These are phyloP conservation scores for Casuarius casuarius DNA, from an alignment of 2,113 vertebrate genomes.

Conservation along the genomic window DNA sequence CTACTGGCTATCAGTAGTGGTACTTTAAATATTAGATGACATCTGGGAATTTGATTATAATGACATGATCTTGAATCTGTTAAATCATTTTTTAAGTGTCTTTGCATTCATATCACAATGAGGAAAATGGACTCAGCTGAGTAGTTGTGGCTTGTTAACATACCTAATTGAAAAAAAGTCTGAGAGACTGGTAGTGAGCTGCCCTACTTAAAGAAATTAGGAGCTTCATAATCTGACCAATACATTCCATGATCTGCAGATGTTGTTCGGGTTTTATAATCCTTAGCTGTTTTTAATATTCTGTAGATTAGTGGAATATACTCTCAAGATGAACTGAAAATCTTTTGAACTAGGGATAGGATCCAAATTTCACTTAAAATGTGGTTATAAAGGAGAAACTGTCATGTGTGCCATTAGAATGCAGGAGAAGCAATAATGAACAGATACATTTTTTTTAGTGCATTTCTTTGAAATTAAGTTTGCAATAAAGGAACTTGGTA, in stretches of 20 bases:
- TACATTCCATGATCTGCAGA: not conserved
- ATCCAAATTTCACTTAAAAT: not conserved
- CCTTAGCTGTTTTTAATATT: not conserved
- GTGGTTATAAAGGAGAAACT: not conserved
- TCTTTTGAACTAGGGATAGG: not conserved
- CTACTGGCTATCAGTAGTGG: not conserved
- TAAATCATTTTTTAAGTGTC: not conserved
- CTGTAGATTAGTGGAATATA: not conserved
- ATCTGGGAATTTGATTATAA: not conserved
- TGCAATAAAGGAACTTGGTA: not conserved
- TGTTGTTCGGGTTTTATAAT: not conserved
- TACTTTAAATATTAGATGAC: slow-evolving; percentile 15
- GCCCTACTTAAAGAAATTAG: not conserved
- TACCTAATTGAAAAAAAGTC: not conserved
- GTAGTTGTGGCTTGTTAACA: not conserved
- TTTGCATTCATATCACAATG: not conserved
- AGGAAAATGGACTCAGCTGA: not conserved
- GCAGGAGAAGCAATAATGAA: not conserved
- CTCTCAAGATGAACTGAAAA: not conserved
- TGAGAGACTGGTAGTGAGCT: not conserved
- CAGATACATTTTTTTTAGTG: not conserved
- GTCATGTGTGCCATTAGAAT: not conserved
- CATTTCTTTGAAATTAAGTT: not conserved
- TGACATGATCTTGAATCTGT: not conserved
- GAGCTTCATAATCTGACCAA: not conserved